Evolutionary conservation across 2,113 vertebrate genomes (phyloP).

Genomic region (Azemiops feae): DNA sequence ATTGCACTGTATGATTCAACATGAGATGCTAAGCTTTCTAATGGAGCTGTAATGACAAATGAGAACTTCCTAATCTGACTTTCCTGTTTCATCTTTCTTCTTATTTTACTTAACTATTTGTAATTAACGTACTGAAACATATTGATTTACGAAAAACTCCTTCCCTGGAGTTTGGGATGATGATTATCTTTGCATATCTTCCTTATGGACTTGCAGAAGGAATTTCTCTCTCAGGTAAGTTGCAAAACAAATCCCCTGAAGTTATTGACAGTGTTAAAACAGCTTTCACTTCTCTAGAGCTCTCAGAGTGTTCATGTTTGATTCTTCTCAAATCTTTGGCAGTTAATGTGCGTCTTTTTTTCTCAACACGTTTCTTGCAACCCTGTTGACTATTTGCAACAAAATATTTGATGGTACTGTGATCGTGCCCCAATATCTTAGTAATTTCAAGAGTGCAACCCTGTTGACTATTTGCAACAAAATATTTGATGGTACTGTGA

Average conservation of each 20-base stretch:
- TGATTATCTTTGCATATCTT: slow-evolving; percentile 99
- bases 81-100: not conserved
- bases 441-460: too few relatives aligned
- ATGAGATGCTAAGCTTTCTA: not conserved
- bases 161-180: slow-evolving; percentile 97
- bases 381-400: too few relatives aligned
- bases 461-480: too few relatives aligned
- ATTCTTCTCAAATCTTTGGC: too few relatives aligned
- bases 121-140: slow-evolving; percentile 84
- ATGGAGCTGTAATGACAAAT: not conserved
- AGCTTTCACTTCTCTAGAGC: not conserved
- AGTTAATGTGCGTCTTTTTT: too few relatives aligned
- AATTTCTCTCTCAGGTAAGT: slow-evolving; percentile 92
- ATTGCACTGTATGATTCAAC: not conserved
- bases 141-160: slow-evolving; percentile 96
- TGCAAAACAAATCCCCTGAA: not conserved
- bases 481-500: too few relatives aligned
- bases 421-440: too few relatives aligned
- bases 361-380: too few relatives aligned
- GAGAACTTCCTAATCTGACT: not conserved
- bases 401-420: too few relatives aligned
- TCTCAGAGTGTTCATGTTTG: not conserved
- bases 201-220: slow-evolving; percentile 96
- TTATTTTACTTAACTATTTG: slow-evolving; percentile 55
- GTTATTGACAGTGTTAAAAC: not conserved